Evolutionary conservation across 2,113 vertebrate genomes (phyloP).

Genomic region (Cavia aperea): DNA sequence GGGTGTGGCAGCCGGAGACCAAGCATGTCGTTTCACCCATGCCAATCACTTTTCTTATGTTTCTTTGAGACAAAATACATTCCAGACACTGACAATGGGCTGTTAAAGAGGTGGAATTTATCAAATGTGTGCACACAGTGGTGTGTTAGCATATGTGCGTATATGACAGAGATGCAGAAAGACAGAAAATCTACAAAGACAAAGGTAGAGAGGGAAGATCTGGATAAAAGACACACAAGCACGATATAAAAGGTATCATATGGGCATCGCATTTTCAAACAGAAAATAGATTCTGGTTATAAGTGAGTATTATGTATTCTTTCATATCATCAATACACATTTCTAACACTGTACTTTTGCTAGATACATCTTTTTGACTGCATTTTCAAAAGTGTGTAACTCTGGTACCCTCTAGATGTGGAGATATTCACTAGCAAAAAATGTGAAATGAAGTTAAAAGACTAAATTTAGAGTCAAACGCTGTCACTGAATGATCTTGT

Average conservation of each 20-base stretch:
- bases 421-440: background rate
- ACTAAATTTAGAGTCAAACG: background rate
- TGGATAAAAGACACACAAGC: too few species aligned
- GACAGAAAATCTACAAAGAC: background rate
- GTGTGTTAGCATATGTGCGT: background rate
- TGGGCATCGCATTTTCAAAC: background rate
- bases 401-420: background rate
- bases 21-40: background rate
- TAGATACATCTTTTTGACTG: background rate
- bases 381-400: background rate
- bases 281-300: background rate
- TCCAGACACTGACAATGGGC: background rate
- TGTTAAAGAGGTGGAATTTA: background rate
- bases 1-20: background rate
- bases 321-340: background rate
- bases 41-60: background rate
- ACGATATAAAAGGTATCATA: background rate
- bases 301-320: background rate
- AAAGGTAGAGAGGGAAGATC: accelerated
- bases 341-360: background rate
- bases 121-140: background rate
- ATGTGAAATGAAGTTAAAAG: background rate
- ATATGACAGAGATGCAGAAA: background rate
- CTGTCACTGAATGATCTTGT: background rate
- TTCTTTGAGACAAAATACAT: background rate